Base-by-base conservation (phyloP, 2,113 vertebrate genomes). In the Alouatta palliata region DNA sequence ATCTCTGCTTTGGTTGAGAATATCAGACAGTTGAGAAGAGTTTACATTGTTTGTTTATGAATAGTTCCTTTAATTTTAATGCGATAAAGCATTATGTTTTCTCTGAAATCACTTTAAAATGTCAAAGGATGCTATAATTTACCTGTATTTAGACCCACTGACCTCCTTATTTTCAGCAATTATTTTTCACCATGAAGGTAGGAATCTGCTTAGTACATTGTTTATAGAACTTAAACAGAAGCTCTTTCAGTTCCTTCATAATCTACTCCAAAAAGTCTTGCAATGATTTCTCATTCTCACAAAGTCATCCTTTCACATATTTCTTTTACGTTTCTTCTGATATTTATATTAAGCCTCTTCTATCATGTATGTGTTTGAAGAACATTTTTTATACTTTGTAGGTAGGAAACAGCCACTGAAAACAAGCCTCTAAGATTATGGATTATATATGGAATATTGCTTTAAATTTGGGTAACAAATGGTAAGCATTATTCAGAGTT, bases 381-480 rank as follows among this genome's bases (percentile, higher is more conserved):
- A 93, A 89, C 16, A 52, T 54, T 75, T 91, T 87, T 16, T 90
- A 66, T 92, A 49, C 70, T 96, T 70, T 91, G 35, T 14, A 88
- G n/a, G 27, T 40, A 94, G 71, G 30, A 87, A 93, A 14, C 66
- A 80, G 10, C 9, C 37, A 90, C 54, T 91, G 71, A 96, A 95
- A 96, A 56, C 5, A 96, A 83, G 5, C 54, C 23, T 80, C 2
- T 61, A 92, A 54, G 37, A 89, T 76, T 96, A 94, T 80, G 27
- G 32, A 32, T 79, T 61, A 23, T 76, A 30, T 73, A 25, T 66
- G 7, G 32, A 91, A 64, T 95, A 86, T 30, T 94, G 49, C 49
- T 95, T 97, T 95, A 97, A 91, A 58, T 68, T 71, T 58, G 73
- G 35, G 95, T 25, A 90, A 81, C 19, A 83, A n/a, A 94, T 96